Evolutionary conservation across 2,888 invertebrate genomes (phyloP).

Genomic region (Rhagonycha lutea): DNA sequence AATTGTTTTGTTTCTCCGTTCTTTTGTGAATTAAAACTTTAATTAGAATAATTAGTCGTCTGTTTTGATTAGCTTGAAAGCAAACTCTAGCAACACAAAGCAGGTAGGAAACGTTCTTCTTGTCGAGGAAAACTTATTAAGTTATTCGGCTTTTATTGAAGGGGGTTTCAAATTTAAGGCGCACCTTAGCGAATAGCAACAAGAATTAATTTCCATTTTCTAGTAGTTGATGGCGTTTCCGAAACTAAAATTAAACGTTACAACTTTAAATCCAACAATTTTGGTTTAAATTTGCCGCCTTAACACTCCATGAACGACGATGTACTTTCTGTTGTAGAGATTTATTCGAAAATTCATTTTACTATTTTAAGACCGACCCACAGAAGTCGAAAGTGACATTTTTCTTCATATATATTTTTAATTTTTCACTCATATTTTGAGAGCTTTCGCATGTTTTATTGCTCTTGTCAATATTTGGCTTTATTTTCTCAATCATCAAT

Average conservation of each 20-base stretch:
- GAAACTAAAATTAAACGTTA: background rate
- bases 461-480: too few relatives aligned
- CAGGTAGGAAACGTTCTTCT: conserved; percentile 27
- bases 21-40: conserved; percentile 36
- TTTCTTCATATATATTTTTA: too few relatives aligned
- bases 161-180: conserved; percentile 5
- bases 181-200: background rate
- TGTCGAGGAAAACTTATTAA: conserved; percentile 27
- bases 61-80: conserved; percentile 38
- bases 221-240: background rate
- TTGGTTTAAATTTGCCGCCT: background rate
- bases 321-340: background rate
- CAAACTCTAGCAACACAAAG: conserved; percentile 28
- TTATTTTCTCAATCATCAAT: too few relatives aligned
- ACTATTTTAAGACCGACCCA: background rate
- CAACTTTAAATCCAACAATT: background rate
- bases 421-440: too few relatives aligned
- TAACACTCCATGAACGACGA: background rate
- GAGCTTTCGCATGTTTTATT: too few relatives aligned
- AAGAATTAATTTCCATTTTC: background rate
- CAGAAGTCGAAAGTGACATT: too few relatives aligned
- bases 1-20: conserved; percentile 37
- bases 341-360: background rate
- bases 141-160: conserved; percentile 23
- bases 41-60: conserved; percentile 40